These are phyloP conservation scores for Hybos culiciformis DNA, from an alignment of 2,888 invertebrate species.

Conservation along the genomic window DNA sequence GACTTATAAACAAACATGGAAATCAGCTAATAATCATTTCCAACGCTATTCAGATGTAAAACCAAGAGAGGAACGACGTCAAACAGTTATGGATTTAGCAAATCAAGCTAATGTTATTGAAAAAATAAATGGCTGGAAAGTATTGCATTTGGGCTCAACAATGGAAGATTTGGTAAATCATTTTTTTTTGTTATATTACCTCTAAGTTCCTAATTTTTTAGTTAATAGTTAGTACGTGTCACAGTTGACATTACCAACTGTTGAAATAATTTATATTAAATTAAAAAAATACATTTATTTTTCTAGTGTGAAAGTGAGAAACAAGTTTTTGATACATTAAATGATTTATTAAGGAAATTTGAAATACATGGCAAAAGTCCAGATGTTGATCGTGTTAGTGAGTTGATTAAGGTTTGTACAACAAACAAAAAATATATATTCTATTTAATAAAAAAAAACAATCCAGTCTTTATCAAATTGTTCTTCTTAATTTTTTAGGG, in stretches of 20 bases:
- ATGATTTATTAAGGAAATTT: conserved; percentile 31
- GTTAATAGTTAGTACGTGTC: too few species aligned
- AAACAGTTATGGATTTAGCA: conserved; percentile 77
- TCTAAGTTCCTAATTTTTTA: too few species aligned
- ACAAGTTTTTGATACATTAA: conserved; percentile 32
- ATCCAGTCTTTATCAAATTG: too few species aligned
- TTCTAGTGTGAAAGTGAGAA: conserved; percentile 41
- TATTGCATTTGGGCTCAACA: conserved; percentile 81
- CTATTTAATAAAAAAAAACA: conserved; percentile 1
- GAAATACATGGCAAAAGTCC: conserved; percentile 37
- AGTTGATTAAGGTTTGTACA: conserved; percentile 45
- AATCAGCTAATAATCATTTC: conserved; percentile 62
- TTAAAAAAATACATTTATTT: conserved; percentile 4
- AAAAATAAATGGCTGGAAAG: conserved; percentile 89
- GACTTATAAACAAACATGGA: conserved; percentile 55
- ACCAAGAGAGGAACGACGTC: conserved; percentile 72
- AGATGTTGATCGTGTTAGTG: conserved; percentile 42
- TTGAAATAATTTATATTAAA: too few species aligned
- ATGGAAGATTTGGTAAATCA: conserved; percentile 76
- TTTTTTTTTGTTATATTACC: background rate
- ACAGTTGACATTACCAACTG: too few species aligned
- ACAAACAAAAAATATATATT: background rate
- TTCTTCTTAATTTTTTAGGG: conserved; percentile 46
- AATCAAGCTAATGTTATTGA: conserved; percentile 75
- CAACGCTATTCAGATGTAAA: conserved; percentile 68